A percentile compares a stretch with the other conserved stretches of the same genome.
These are phyloP conservation scores for Brachionus rotundiformis DNA, from an alignment of 1,140 invertebrate species.

Conservation along the genomic window DNA sequence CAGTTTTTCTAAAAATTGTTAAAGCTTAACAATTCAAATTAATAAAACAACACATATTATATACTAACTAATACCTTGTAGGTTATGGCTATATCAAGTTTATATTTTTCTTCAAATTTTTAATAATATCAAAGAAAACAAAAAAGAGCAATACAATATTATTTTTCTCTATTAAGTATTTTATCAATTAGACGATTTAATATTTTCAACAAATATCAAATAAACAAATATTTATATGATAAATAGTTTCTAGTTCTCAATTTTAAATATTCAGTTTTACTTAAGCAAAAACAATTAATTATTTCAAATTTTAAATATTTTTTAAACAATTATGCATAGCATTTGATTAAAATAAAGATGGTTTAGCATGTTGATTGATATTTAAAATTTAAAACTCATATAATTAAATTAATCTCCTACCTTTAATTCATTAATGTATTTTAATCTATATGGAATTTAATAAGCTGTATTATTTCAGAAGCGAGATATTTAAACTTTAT, in stretches of 20 bases:
- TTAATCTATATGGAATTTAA: no score
- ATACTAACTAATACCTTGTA: neutral
- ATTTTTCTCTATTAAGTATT: slow-evolving; percentile 44
- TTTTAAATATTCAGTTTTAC: neutral
- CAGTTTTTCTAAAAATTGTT: no score
- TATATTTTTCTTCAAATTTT: neutral
- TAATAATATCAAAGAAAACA: neutral
- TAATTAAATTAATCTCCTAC: no score
- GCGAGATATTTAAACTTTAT: no score
- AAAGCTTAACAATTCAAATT: no score
- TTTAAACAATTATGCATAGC: no score
- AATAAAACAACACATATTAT: no score
- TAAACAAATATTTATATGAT: slow-evolving; percentile 45
- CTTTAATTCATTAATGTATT: no score
- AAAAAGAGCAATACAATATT: neutral
- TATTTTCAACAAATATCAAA: slow-evolving; percentile 42
- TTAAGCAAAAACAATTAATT: neutral
- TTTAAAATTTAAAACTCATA: no score
- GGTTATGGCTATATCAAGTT: neutral
- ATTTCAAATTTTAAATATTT: neutral
- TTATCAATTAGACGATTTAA: slow-evolving; percentile 35
- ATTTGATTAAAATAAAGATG: no score
- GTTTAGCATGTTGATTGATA: no score
- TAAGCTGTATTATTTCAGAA: no score
- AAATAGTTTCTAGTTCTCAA: slow-evolving; percentile 1